Evolutionary conservation across 2,888 invertebrate genomes (phyloP), one percentile per base, ranked within the genome.

Genomic region (Scrobipalpa costella): DNA sequence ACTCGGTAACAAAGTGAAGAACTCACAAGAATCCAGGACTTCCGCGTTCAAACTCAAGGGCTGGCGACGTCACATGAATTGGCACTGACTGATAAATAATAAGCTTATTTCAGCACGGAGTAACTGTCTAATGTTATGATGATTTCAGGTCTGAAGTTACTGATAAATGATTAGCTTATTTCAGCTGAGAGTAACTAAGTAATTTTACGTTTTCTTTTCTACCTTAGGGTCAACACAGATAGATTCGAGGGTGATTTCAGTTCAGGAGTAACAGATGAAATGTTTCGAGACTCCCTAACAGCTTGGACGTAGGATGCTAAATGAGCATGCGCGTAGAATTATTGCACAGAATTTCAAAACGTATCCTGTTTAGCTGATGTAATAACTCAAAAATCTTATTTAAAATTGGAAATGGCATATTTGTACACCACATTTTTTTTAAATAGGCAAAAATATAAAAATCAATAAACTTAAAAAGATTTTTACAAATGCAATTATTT

Each of bases 321-420:
- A 63, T 34, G 58, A 58, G 63, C 63, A 63, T 63, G 63, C 63
- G 63, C 58, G 33, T 15, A 33, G 60, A 60, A 49, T 33, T 60
- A 60, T 60, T 60, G 60, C 60, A 33, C 34, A 60, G 66, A 66
- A 59, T 40, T 34, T 57, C 34, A 19, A 17, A 57, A 57, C 7
- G 36, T 36, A 1, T 49, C 0, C 7, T 8, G n/a, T 15, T 8
- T 3, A 19, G 17, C 34, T 57, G 57, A 57, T 38, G 57, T 19
- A 57, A 57, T 27, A 9, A 21, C n/a, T 21, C 13, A 8, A 9
- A 27, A 52, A 52, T 27, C 9, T 52, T 40, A 13, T 40, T n/a
- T n/a, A n/a, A n/a, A n/a, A n/a, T n/a, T n/a, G n/a, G n/a, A n/a
- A n/a, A n/a, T n/a, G n/a, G n/a, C 34, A 34, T 34, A 34, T 7